These are phyloP conservation scores for Drosophila orena DNA, from an alignment of 1,140 invertebrate species.

Conservation along the genomic window DNA sequence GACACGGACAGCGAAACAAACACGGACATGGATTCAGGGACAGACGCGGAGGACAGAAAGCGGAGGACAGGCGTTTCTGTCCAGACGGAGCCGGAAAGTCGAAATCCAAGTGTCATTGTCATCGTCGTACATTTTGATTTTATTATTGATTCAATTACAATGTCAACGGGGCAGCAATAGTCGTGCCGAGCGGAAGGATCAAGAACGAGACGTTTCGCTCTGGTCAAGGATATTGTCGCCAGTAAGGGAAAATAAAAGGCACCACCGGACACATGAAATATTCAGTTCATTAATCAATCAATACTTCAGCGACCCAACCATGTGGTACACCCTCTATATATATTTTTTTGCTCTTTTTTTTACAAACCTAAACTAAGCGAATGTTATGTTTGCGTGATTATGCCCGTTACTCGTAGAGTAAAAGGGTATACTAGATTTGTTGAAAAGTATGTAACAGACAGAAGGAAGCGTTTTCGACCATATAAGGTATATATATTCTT, in stretches of 20 bases:
- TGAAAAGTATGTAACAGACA: too few species aligned
- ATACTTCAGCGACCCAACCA: constrained; percentile 4
- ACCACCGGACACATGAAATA: constrained; percentile 17
- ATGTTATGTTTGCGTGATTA: neutral
- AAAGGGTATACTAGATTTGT: too few species aligned
- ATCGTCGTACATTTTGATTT: constrained; percentile 60
- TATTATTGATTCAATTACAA: constrained; percentile 80
- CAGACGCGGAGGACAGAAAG: neutral
- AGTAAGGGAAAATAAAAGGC: too few species aligned
- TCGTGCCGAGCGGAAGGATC: constrained; percentile 12
- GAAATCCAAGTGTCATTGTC: constrained; percentile 53
- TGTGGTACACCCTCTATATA: neutral
- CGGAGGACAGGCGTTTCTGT: neutral
- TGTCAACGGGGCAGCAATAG: constrained; percentile 49
- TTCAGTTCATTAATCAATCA: constrained; percentile 40
- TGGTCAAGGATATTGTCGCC: constrained; percentile 13
- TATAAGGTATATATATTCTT: too few species aligned
- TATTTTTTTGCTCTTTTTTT: neutral
- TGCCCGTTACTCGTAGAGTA: too few species aligned
- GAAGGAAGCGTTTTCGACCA: too few species aligned
- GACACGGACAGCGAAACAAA: constrained; percentile 23
- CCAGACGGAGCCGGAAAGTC: constrained; percentile 18
- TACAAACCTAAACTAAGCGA: neutral
- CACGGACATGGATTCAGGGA: constrained; percentile 35
- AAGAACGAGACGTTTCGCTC: neutral